phyloP scores from a whole-genome alignment of 1,140 invertebrate species.

The Tetranychus urticae region DNA sequence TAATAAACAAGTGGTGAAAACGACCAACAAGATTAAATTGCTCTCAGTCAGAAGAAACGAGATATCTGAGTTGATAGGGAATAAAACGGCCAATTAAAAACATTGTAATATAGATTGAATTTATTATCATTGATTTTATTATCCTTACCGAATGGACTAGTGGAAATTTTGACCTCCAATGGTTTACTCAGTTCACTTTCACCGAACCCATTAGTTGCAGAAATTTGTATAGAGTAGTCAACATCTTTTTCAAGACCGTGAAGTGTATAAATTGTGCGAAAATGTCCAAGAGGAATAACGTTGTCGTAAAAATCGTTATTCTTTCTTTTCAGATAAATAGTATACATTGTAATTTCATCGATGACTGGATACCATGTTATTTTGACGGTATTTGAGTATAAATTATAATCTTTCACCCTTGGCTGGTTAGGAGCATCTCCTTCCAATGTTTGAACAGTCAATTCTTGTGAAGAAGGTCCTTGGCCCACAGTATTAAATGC shows the following conservation, averaged over 20 bases:
- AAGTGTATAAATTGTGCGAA: neutral
- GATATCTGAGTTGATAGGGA: too few relatives aligned
- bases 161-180: neutral
- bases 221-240: constrained; percentile 12
- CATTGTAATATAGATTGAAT: too few relatives aligned
- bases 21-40: neutral
- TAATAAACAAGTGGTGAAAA: neutral
- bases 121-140: too few relatives aligned
- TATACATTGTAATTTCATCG: neutral
- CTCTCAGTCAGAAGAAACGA: neutral
- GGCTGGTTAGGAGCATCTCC: constrained; percentile 13
- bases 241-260: neutral
- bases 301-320: neutral
- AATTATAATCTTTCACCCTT: neutral
- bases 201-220: constrained; percentile 13
- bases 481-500: constrained; percentile 14
- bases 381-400: neutral
- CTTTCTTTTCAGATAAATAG: neutral
- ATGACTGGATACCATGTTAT: neutral
- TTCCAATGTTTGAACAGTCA: constrained; percentile 12
- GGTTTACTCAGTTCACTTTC: constrained; percentile 13
- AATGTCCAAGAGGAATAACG: neutral
- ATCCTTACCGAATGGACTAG: neutral
- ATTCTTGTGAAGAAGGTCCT: constrained; percentile 14
- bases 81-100: too few relatives aligned